Percentiles rank a stretch among this genome's conserved stretches.
These are phyloP conservation scores for Staurois parvus DNA, from an alignment of 2,797 vertebrate species.

Conservation along the genomic window DNA sequence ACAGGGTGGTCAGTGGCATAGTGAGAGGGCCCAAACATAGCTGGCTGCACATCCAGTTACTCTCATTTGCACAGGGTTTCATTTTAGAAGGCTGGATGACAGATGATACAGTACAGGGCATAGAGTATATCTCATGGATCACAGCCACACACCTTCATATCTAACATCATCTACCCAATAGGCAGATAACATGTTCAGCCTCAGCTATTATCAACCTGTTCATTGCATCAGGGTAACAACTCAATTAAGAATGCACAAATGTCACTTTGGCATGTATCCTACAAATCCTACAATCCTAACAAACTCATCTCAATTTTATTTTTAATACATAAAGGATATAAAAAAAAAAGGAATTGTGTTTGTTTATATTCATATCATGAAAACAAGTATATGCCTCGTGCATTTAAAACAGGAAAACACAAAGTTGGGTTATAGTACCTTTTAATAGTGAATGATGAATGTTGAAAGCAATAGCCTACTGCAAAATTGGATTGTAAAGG, in stretches of 20 bases:
- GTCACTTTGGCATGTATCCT: not conserved
- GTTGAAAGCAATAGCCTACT: not conserved
- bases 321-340: not conserved
- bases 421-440: not conserved
- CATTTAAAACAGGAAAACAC: not conserved
- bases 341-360: not conserved
- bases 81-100: too few relatives aligned
- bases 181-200: too few relatives aligned
- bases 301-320: not conserved
- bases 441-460: conserved; percentile 1
- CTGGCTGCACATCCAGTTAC: not conserved
- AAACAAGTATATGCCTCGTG: not conserved
- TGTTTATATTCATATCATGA: not conserved
- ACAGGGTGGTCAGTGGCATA: too few relatives aligned
- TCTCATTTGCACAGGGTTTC: too few relatives aligned
- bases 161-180: too few relatives aligned
- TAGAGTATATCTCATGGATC: not conserved
- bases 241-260: not conserved
- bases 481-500: not conserved
- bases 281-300: not conserved
- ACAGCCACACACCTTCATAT: not conserved
- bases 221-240: not conserved
- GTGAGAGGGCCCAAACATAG: not conserved
- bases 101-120: not conserved
- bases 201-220: not conserved